phyloP scores from a whole-genome alignment of 2,113 vertebrate species.

The Baryphthengus martii region DNA sequence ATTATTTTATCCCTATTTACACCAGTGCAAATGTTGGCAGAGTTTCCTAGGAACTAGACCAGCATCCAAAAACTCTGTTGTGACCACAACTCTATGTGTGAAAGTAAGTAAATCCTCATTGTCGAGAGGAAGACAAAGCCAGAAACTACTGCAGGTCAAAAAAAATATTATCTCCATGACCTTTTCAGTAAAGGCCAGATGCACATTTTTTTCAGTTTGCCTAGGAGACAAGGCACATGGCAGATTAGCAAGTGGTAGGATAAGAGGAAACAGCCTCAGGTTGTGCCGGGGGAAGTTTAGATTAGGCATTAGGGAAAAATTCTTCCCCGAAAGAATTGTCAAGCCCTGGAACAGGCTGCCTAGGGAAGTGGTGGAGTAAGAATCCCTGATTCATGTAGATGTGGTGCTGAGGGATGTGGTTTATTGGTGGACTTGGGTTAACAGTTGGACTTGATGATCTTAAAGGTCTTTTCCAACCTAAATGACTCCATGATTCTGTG shows the following conservation, averaged over 20 bases:
- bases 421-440: no score
- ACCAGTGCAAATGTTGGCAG: conserved; percentile 21
- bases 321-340: no score
- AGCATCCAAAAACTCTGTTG: conserved; percentile 8
- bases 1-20: conserved; percentile 9
- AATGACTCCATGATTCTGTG: neutral
- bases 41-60: neutral
- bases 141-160: no score
- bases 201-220: neutral
- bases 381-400: no score
- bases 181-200: neutral
- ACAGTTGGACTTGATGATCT: neutral
- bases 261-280: neutral
- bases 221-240: neutral
- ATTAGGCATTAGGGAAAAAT: no score
- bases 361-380: no score
- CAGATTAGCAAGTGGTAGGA: neutral
- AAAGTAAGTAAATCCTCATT: conserved; percentile 5
- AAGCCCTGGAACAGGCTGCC: no score
- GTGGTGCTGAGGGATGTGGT: no score
- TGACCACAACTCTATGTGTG: neutral
- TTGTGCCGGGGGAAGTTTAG: neutral
- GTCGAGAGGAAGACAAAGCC: neutral
- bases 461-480: neutral
- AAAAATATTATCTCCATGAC: neutral